Percentiles rank a stretch among this genome's conserved stretches.
Evolutionary conservation across 2,797 vertebrate species (phyloP).

Genomic region (Acanthis flammea): DNA sequence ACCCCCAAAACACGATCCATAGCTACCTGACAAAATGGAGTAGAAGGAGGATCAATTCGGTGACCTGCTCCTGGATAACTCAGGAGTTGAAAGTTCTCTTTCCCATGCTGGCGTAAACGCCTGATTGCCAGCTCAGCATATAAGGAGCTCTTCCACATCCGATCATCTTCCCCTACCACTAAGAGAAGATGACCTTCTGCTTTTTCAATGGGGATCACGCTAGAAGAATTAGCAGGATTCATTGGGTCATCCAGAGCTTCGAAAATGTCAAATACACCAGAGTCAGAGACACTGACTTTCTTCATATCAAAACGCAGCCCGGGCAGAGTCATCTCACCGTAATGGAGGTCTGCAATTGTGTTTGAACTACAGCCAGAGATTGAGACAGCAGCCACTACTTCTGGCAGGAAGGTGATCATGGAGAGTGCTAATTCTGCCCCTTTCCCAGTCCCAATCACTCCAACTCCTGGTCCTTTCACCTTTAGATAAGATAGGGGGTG

Average conservation of each 20-base stretch:
- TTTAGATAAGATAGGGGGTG: neutral
- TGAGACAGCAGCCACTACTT: conserved; percentile 69
- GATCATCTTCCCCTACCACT: conserved; percentile 71
- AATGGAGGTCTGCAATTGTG: conserved; percentile 65
- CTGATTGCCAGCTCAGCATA: conserved; percentile 66
- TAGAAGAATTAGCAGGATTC: conserved; percentile 60
- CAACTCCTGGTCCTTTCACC: conserved; percentile 72
- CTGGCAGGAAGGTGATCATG: conserved; percentile 74
- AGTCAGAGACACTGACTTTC: conserved; percentile 56
- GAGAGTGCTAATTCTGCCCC: conserved; percentile 73
- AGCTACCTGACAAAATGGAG: conserved; percentile 68
- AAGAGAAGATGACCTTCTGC: conserved; percentile 71
- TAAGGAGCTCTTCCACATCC: conserved; percentile 72
- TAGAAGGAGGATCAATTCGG: conserved; percentile 81
- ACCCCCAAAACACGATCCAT: conserved; percentile 70
- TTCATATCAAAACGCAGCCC: conserved; percentile 66
- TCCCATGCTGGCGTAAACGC: conserved; percentile 59
- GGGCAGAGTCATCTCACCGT: conserved; percentile 62
- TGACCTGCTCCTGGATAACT: conserved; percentile 83
- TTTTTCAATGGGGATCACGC: conserved; percentile 70
- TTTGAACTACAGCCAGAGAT: conserved; percentile 73
- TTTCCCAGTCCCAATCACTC: conserved; percentile 74
- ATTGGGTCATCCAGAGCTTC: conserved; percentile 69
- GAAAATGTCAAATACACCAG: conserved; percentile 68
- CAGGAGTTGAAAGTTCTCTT: conserved; percentile 69